Conservation (phyloP, 2,797 vertebrate genomes). For the Amblyopsis hoosieri region DNA sequence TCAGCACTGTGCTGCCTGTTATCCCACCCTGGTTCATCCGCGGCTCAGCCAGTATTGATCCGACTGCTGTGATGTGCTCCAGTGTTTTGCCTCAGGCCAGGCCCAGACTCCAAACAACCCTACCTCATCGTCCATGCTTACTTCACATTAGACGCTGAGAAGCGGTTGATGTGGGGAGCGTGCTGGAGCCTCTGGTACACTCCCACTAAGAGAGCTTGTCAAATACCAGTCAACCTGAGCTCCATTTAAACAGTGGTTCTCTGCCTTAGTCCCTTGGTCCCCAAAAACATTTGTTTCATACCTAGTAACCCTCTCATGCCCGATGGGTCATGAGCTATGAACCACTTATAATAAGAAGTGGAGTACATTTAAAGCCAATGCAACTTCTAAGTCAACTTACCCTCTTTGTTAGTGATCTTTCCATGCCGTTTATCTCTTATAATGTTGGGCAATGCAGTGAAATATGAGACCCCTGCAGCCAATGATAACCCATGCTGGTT, state of each 20-base stretch:
- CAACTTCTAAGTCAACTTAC: too few relatives aligned
- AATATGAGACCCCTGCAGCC: too few relatives aligned
- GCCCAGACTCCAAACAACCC: slow-evolving; percentile 26
- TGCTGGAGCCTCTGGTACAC: slow-evolving; percentile 30
- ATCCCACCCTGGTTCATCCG: slow-evolving; percentile 18
- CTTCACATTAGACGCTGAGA: slow-evolving; percentile 49
- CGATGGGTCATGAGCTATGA: too few relatives aligned
- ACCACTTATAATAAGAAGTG: too few relatives aligned
- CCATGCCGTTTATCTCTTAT: too few relatives aligned
- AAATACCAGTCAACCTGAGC: slow-evolving; percentile 47
- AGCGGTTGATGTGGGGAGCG: slow-evolving; percentile 19
- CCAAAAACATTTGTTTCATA: too few relatives aligned
- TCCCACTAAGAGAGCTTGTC: slow-evolving; percentile 49
- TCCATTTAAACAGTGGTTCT: neutral
- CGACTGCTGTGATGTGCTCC: slow-evolving; percentile 50
- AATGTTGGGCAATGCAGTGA: too few relatives aligned
- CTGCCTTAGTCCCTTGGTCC: too few relatives aligned
- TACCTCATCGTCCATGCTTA: slow-evolving; percentile 52
- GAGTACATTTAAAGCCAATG: too few relatives aligned
- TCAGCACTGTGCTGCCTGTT: slow-evolving; percentile 21
- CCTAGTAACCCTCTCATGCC: too few relatives aligned
- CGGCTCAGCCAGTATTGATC: slow-evolving; percentile 57
- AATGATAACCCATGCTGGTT: too few relatives aligned
- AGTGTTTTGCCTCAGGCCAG: slow-evolving; percentile 54
- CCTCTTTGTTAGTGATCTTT: too few relatives aligned